Base-by-base conservation (phyloP, 1,140 invertebrate genomes). In the Hermetia illucens region DNA sequence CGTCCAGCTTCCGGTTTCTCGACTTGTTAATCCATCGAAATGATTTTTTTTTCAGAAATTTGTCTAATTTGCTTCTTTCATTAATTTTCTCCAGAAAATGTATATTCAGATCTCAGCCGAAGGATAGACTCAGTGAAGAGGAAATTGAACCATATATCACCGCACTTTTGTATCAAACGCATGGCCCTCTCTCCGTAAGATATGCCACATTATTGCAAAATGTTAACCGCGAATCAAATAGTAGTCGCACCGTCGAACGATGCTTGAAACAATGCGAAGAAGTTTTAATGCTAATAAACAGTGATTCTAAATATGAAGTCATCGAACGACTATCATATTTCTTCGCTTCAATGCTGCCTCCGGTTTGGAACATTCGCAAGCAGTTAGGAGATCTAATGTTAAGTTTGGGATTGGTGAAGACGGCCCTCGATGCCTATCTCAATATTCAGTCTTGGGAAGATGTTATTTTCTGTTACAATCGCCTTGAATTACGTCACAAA, bases 391-490 rank as follows among this genome's bases (percentile, higher is more conserved):
- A 84, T 45, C 44, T 91, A 16, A 72, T 91, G 48, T 48, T 88
- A 0, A 79, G 76, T 46, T 51, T 95, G 21, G 90, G 90, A 19
- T 68, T 84, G 39, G 69, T 82, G 1, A 91, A 91, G 53, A 75
- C 75, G 19, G 91, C 91, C 20, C 64, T 97, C 12, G 86, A 94
- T 45, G 65, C 91, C 21, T 96, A 79, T 60, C 65, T 82, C 16
- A 64, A 74, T 33, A 65, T 94, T 8, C 68, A 86, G 42, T 60
- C 84, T n/a, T 97, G 91, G 92, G 86, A 95, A 47, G 77, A 94
- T 55, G 84, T 92, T 13, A 87, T 97, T 42, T 68, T 72, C 2
- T 97, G 92, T 64, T 95, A 95, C 50, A 83, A 82, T 29, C 64
- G 74, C 42, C 59, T 95, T 30, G 75, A 88, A 45, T 64, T 89